Conservation (phyloP, 2,888 invertebrate genomes). For the Sclerodermus sp. region DNA sequence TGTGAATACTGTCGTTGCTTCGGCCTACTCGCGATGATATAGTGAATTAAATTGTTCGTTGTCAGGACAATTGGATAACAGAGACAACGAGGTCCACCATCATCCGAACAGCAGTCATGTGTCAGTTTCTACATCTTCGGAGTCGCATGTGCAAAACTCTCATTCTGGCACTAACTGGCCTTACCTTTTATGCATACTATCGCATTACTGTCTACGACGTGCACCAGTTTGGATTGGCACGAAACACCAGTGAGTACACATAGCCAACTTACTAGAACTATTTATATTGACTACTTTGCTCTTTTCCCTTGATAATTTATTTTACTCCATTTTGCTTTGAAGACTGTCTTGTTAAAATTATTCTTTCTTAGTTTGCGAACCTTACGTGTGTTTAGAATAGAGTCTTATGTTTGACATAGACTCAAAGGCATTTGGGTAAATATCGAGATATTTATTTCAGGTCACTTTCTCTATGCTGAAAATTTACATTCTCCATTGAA, state of each 20-base stretch:
- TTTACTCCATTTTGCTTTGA: no score
- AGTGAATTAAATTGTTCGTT: conserved; percentile 3
- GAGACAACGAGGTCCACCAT: not conserved
- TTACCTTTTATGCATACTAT: conserved; percentile 51
- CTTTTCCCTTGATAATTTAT: no score
- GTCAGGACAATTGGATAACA: not conserved
- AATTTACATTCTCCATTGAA: conserved; percentile 23
- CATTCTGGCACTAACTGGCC: conserved; percentile 44
- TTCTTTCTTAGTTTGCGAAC: no score
- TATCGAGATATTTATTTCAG: conserved; percentile 19
- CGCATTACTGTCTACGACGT: conserved; percentile 43
- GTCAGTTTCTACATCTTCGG: conserved; percentile 42
- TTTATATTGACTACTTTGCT: no score
- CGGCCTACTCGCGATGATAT: conserved; percentile 3
- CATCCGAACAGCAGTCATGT: conserved; percentile 30
- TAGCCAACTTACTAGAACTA: no score
- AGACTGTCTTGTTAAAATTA: no score
- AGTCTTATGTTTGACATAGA: no score
- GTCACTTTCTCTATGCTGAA: conserved; percentile 23
- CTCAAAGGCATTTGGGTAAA: no score
- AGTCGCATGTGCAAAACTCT: conserved; percentile 46
- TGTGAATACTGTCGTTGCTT: no score
- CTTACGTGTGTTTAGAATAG: no score
- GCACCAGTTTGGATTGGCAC: conserved; percentile 31
- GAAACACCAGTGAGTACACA: conserved; percentile 39